These are phyloP conservation scores for Autographa pulchrina DNA, from an alignment of 2,888 invertebrate genomes.

Conservation along the genomic window DNA sequence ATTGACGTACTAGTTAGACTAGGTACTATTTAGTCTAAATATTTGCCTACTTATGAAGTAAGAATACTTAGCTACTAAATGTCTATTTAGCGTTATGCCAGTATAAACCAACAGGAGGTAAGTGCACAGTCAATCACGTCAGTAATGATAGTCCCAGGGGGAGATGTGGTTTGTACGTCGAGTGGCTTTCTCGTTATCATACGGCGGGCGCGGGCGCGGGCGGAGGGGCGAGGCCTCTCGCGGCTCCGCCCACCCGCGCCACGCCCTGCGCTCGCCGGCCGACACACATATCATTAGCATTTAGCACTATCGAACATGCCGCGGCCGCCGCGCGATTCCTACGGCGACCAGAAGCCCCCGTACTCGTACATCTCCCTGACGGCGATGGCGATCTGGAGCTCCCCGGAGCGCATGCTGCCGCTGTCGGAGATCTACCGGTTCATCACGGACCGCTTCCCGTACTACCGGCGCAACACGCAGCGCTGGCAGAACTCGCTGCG, in stretches of 20 bases:
- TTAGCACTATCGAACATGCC: slow-evolving; percentile 93
- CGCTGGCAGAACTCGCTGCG: slow-evolving; percentile 95
- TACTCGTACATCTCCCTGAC: slow-evolving; percentile 99
- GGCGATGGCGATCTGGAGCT: slow-evolving; percentile 99
- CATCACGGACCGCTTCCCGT: slow-evolving; percentile 97
- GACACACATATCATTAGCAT: slow-evolving; percentile 90
- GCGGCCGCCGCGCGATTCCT: slow-evolving; percentile 97
- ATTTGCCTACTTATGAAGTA: not conserved
- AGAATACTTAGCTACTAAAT: slow-evolving; percentile 12
- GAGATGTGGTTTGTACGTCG: slow-evolving; percentile 81
- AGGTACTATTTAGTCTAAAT: too few species aligned
- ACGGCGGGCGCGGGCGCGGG: slow-evolving; percentile 61
- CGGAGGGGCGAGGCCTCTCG: slow-evolving; percentile 54
- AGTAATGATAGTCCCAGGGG: slow-evolving; percentile 83
- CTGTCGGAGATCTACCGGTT: slow-evolving; percentile 90
- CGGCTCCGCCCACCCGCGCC: slow-evolving; percentile 61
- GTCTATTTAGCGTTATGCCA: slow-evolving; percentile 36
- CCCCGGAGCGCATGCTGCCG: slow-evolving; percentile 98
- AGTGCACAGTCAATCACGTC: slow-evolving; percentile 84
- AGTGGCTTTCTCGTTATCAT: slow-evolving; percentile 87
- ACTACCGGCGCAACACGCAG: slow-evolving; percentile 96
- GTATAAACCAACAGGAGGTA: slow-evolving; percentile 77
- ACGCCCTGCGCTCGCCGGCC: slow-evolving; percentile 55
- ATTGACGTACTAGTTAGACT: not conserved
- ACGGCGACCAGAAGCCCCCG: slow-evolving; percentile 99